Base-by-base conservation (phyloP, 1,140 invertebrate genomes). In the Penaeus chinensis region DNA sequence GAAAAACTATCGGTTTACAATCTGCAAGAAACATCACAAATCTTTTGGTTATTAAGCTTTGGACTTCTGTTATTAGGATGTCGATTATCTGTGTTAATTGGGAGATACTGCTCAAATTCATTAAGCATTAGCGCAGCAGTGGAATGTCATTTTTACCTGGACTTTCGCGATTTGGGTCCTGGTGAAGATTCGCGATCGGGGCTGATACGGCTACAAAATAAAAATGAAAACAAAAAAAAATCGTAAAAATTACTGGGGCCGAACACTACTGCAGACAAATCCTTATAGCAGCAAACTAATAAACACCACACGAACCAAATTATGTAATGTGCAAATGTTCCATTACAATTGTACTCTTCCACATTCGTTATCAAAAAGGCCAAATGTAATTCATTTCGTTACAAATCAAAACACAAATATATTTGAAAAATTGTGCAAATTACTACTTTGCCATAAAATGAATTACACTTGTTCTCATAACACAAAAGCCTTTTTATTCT, bases 101-200 rank as follows among this genome's bases (percentile, higher is more conserved):
- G 18, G 37, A 27, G 27, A 62, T 63, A 27, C 47, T 47, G n/a
- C 1, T 32, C n/a, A 54, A 63, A 79, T 79, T n/a, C 77, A 20
- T 22, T 78, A 86, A 32, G 71, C 71, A 74, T 19, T 32, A 74
- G 20, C 42, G 71, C n/a, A 13, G 71, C 27, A 32, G 19, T 37
- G 24, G 20, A 54, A 62, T 32, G 27, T 62, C 37, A 54, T 24
- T 22, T 69, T 89, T 89, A 91, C 90, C 90, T 91, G 84, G 89
- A 89, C 80, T 89, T 90, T 89, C 89, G 82, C 69, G 89, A 89
- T 65, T 90, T 89, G 60, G 85, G 77, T 77, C 89, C 89, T 63
- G 89, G 91, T 22, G 91, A 89, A 60, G 82, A 85, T 84, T 90
- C 89, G 66, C 90, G 89, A 82, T 90, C 90, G 81, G 90, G 90